These are phyloP conservation scores for Festucalex cinctus DNA, from an alignment of 2,113 vertebrate genomes.

Conservation along the genomic window DNA sequence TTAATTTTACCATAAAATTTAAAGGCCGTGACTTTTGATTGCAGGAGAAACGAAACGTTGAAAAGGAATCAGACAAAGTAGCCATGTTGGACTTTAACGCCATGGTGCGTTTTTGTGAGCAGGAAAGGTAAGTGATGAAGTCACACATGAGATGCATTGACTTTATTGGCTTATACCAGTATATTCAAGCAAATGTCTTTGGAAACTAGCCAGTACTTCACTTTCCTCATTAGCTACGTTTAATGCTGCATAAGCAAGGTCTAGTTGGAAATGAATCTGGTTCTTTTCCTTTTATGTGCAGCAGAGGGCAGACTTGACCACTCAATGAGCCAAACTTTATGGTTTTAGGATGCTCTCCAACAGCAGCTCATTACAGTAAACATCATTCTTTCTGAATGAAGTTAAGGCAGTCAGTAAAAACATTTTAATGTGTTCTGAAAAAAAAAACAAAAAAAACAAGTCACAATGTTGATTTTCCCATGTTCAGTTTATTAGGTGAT, in stretches of 20 bases:
- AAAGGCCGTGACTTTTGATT: not conserved
- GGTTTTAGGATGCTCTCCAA: not conserved
- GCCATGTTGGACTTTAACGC: constrained; percentile 82
- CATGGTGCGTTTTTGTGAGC: constrained; percentile 87
- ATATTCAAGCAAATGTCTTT: not conserved
- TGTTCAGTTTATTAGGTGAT: not conserved
- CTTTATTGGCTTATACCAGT: constrained; percentile 16
- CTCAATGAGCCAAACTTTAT: not conserved
- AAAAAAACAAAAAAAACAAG: too few relatives aligned
- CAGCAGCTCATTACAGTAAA: not conserved
- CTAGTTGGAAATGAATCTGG: not conserved
- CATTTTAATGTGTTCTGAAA: not conserved
- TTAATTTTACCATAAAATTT: not conserved
- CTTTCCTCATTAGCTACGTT: not conserved
- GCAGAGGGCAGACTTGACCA: constrained; percentile 44
- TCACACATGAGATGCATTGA: not conserved
- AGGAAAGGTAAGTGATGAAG: constrained; percentile 65
- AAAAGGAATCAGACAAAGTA: constrained; percentile 82
- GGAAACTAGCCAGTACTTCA: not conserved
- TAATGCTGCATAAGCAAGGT: not conserved
- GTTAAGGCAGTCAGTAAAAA: not conserved
- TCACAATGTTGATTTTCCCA: not conserved
- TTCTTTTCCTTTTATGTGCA: constrained; percentile 23
- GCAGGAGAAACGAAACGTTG: constrained; percentile 83
- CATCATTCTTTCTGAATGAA: constrained; percentile 1